A percentile compares a stretch with the other conserved stretches of the same genome.
phyloP scores from a whole-genome alignment of 2,113 vertebrate species.

The Pollimyrus isidori region DNA sequence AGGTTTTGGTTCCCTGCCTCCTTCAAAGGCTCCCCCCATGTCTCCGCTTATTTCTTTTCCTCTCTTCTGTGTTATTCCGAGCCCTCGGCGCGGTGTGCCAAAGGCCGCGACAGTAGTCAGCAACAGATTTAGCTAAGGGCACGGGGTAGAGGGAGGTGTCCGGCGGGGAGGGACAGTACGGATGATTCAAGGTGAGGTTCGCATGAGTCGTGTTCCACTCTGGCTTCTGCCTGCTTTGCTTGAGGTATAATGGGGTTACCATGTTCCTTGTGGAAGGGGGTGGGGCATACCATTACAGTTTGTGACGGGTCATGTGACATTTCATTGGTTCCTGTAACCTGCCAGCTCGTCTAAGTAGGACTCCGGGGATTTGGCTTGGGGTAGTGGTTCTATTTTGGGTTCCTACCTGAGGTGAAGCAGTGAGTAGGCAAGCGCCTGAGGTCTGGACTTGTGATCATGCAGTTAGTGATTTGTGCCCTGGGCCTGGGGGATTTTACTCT shows the following conservation, averaged over 20 bases:
- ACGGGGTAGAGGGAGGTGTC: neutral
- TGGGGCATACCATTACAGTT: neutral
- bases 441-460: neutral
- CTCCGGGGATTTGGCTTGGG: neutral
- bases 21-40: neutral
- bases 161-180: too few relatives aligned
- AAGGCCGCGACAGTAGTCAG: neutral
- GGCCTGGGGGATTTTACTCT: neutral
- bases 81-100: neutral
- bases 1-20: neutral
- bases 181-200: neutral
- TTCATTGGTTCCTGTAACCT: neutral
- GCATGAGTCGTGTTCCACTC: neutral
- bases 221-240: neutral
- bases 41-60: constrained; percentile 5
- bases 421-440: neutral
- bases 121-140: neutral
- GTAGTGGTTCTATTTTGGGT: neutral
- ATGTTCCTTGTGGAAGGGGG: neutral
- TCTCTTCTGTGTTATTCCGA: neutral
- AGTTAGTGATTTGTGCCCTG: neutral
- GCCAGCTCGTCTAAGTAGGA: neutral
- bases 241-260: neutral
- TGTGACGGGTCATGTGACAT: neutral
- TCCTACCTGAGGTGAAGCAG: neutral